phyloP scores from a whole-genome alignment of 2,113 vertebrate genomes.

The Cyprichromis sp. region DNA sequence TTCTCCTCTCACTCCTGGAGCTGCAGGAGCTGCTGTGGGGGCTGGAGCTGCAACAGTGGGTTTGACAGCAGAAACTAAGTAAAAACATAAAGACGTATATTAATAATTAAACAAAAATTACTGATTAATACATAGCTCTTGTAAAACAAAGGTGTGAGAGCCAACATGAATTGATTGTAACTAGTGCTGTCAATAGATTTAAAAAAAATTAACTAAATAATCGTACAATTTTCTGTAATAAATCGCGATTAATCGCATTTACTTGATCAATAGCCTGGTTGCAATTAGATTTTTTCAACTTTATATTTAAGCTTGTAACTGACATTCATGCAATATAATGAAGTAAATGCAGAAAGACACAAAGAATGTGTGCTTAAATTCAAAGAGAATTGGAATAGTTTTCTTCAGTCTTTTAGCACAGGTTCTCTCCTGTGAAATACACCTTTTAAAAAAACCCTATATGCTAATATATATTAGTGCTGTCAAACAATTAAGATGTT shows the following conservation, averaged over 20 bases:
- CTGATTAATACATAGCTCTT: not conserved
- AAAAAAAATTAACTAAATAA: not conserved
- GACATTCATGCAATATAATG: not conserved
- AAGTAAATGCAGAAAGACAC: not conserved
- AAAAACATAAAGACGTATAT: not conserved
- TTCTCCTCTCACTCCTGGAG: conserved; percentile 79
- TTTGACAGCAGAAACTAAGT: conserved; percentile 81
- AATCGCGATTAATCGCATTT: not conserved
- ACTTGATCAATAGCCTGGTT: not conserved
- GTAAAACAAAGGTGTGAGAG: not conserved
- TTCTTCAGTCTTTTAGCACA: not conserved
- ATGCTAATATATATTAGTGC: not conserved
- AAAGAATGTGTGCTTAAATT: not conserved
- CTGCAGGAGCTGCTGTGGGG: not conserved
- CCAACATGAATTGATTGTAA: not conserved
- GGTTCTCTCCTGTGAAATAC: not conserved
- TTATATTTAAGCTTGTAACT: not conserved
- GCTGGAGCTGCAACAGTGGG: conserved; percentile 66
- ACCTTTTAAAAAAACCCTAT: not conserved
- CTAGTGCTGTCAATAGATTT: not conserved
- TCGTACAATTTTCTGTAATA: not conserved
- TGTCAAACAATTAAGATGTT: not conserved
- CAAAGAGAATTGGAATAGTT: not conserved
- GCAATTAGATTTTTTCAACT: not conserved
- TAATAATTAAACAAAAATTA: not conserved